Evolutionary conservation across 2,888 invertebrate species (phyloP), one percentile per base, ranked within the genome.

Genomic region (Drepana falcataria): DNA sequence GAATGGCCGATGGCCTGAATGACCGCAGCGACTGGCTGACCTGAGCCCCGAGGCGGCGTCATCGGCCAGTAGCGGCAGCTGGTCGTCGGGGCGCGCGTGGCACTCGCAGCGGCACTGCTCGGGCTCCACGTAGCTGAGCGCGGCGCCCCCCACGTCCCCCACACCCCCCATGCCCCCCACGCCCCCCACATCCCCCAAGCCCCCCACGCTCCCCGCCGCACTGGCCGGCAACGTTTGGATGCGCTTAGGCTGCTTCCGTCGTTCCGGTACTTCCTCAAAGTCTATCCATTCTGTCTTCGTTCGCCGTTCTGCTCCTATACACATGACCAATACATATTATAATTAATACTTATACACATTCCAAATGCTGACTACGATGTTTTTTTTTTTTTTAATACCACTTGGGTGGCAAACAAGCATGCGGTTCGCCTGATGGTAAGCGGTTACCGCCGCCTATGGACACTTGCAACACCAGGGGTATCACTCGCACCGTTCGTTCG

Each of bases 51-150:
- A n/a, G n/a, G n/a, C n/a, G n/a, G n/a, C n/a, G n/a, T n/a, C n/a
- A n/a, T n/a, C n/a, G n/a, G n/a, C n/a, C n/a, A n/a, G n/a, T n/a
- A n/a, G n/a, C n/a, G n/a, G n/a, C n/a, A n/a, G 79, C 79, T 48
- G 61, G 63, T 49, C 58, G 55, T 55, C 59, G 55, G 70, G 63
- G 59, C 83, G 91, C 73, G 95, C 95, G 85, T 96, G 96, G 76
- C 96, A 96, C 85, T 96, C 96, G 86, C 96, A 96, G 77, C 95
- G 95, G 76, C 96, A 96, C 72, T 96, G 96, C 78, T 96, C 96
- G 3, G 96, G 96, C 82, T 96, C 96, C 54, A 96, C 96, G 83
- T 96, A 96, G 83, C 94, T 95, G 77, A 81, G 77, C 63, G 94
- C 86, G 49, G 56, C 51, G 21, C 49, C 87, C 34, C 86, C 73